These are phyloP conservation scores for Patella vulgata DNA, from an alignment of 1,140 invertebrate genomes.

Conservation along the genomic window DNA sequence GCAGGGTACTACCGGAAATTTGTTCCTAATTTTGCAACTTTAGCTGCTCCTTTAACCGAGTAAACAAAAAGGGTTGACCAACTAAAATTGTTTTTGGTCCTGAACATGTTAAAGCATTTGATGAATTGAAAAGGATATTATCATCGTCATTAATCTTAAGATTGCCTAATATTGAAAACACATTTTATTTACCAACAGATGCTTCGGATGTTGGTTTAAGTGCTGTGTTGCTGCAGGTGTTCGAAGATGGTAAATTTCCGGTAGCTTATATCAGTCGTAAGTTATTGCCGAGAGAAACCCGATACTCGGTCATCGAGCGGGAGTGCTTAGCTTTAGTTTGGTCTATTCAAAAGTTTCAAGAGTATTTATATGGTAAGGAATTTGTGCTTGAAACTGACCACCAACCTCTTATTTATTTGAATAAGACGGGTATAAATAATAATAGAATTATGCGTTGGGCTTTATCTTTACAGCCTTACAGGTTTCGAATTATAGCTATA, in stretches of 20 bases:
- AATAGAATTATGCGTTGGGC: too few species aligned
- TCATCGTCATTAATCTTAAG: slow-evolving; percentile 14
- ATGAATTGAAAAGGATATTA: slow-evolving; percentile 19
- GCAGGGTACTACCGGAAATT: slow-evolving; percentile 32
- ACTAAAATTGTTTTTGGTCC: too few species aligned
- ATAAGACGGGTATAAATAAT: too few species aligned
- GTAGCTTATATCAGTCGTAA: slow-evolving; percentile 18
- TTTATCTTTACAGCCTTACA: too few species aligned
- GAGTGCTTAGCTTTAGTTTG: slow-evolving; percentile 35
- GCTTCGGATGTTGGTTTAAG: slow-evolving; percentile 51
- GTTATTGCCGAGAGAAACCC: slow-evolving; percentile 18
- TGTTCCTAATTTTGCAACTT: slow-evolving; percentile 38
- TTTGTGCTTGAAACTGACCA: slow-evolving; percentile 36
- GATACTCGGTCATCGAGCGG: slow-evolving; percentile 21
- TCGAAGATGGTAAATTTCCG: slow-evolving; percentile 2
- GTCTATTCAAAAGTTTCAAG: slow-evolving; percentile 26
- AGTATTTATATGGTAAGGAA: slow-evolving; percentile 29
- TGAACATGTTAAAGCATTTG: slow-evolving; percentile 25
- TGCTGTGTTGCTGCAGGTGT: slow-evolving; percentile 51
- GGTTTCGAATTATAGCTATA: too few species aligned
- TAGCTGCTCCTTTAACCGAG: slow-evolving; percentile 20
- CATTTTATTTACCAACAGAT: slow-evolving; percentile 51
- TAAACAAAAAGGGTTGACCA: slow-evolving; percentile 9
- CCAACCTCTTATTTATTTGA: too few species aligned
- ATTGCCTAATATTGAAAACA: slow-evolving; percentile 7